Evolutionary conservation across 2,113 vertebrate species (phyloP), one percentile per base, ranked within the genome.

Genomic region (Notothenia coriiceps): DNA sequence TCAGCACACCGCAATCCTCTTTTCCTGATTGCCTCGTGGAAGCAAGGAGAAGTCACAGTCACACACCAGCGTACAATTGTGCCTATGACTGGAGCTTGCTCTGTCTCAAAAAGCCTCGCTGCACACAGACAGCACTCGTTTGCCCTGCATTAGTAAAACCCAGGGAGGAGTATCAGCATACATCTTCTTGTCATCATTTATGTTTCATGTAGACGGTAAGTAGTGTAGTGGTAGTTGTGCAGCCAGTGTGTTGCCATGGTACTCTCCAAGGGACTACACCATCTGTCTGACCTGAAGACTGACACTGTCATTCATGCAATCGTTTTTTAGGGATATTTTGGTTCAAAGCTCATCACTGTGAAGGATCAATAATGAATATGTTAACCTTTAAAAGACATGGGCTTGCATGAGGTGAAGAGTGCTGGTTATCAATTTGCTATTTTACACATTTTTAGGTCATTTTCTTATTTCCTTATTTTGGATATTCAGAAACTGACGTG

Each of bases 11-110:
- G 2, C 54, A 20, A 78, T 50, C 69, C 68, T 8, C 40, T 40
- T 64, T 35, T 74, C 33, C 77, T 70, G 82, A 77, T 79, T 81
- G 61, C 79, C 56, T 79, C 44, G 68, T 68, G 86, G 81, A 80
- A 74, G 85, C 62, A 50, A 70, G 71, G 69, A 80, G 80, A 77
- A 89, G 77, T 79, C 67, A 65, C 61, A 73, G 74, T 74, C 15
- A 35, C 55, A 54, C 71, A 22, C 62, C 29, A 54, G 60, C 57
- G 35, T 35, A 64, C 70, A 74, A 61, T 40, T 20, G 76, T 15
- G 62, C 52, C 54, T 54, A 10, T 9, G 75, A n/a, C 71, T 10
- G 40, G 20, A 40, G 70, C 29, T 54, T 52, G 75, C 15, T 10
- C 35, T 52, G 40, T 56, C 79, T 33, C 15, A 2, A 1, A 55